Percentiles rank a stretch among this genome's conserved stretches.
Conservation (phyloP, 2,797 vertebrate genomes). For the Sebastes steindachneri region DNA sequence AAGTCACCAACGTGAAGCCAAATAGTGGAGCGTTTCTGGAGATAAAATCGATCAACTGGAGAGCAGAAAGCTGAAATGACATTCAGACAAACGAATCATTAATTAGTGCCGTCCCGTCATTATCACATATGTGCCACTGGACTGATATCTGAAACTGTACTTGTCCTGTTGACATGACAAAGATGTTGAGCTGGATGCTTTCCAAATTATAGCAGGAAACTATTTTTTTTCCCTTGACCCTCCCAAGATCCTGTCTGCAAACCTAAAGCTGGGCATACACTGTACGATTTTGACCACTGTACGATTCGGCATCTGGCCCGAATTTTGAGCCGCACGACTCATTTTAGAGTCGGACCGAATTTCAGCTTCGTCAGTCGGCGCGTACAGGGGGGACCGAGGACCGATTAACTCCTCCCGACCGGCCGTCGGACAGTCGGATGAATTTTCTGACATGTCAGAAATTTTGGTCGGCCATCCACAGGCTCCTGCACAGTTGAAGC, state of each 20-base stretch:
- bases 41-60: background rate
- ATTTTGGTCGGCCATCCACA: no score
- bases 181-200: background rate
- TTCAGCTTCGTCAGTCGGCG: no score
- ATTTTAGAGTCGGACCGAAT: no score
- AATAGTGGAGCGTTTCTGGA: background rate
- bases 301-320: no score
- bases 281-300: no score
- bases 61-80: background rate
- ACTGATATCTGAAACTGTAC: background rate
- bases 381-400: no score
- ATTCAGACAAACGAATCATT: slow-evolving; percentile 14
- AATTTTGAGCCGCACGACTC: no score
- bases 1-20: background rate
- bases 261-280: background rate
- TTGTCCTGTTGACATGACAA: background rate
- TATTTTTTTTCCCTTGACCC: background rate
- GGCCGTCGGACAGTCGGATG: no score
- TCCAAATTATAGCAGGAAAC: background rate
- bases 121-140: background rate
- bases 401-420: no score
- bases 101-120: background rate
- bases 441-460: no score
- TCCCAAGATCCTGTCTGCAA: background rate
- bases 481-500: no score